Base-by-base conservation (phyloP, 2,797 vertebrate species). In the Harpagifer antarcticus region DNA sequence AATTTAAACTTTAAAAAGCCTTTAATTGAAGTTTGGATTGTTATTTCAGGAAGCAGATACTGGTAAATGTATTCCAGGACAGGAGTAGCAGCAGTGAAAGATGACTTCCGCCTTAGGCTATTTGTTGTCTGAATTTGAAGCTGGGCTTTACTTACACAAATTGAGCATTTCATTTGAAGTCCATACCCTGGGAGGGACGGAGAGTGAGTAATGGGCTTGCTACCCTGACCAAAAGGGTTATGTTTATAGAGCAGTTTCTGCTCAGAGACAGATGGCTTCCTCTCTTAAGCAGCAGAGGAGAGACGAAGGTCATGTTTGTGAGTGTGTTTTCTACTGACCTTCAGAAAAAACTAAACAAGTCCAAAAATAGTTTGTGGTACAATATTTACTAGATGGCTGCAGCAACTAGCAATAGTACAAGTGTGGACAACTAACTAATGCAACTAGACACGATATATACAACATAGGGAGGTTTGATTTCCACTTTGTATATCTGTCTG, bases 281-380 rank as follows among this genome's bases (percentile, higher is more conserved):
- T 82, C 79, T 74, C 67, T 67, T 73, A 23, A 65, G 73, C 77
- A 56, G 82, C 75, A 86, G 81, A 91, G 81, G 89, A 89, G 74
- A 86, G 23, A 68, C 15, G n/a, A 85, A 86, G 85, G 87, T 90
- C 83, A 76, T 72, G 50, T 86, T 82, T 83, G 72, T 60, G 70
- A 63, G 74, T 45, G 16, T 23, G 19, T 60, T 81, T 76, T 66
- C 53, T 50, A 17, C 67, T 79, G 74, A 83, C 79, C 78, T 77
- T 78, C 37, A 73, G n/a, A 44, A 44, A 74, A 76, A 80, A 60
- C 57, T 56, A 13, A 63, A 66, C 48, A n/a, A 68, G 44, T 68
- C 63, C 33, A 73, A 72, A 88, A 80, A 80, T 66, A 69, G 53
- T 69, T 15, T 3, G n/a, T 0, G 2, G 10, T 68, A 16, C 17